Evolutionary conservation across 2,797 vertebrate genomes (phyloP).

Genomic region (Eulemur rubriventer): DNA sequence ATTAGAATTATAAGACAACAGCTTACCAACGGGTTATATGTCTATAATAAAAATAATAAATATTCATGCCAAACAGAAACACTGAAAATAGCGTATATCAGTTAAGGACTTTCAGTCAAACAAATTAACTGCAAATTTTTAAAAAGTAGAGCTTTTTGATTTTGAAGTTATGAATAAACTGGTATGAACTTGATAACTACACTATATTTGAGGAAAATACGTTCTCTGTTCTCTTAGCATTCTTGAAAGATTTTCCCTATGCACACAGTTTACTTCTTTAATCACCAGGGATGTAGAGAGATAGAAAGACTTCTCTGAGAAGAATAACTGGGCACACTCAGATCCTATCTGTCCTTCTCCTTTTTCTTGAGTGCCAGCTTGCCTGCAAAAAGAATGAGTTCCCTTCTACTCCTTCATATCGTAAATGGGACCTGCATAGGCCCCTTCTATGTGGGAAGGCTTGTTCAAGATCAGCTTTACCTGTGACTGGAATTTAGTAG

Average conservation of each 20-base stretch:
- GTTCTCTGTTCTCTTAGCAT: neutral
- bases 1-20: neutral
- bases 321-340: neutral
- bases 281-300: neutral
- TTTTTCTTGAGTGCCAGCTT: neutral
- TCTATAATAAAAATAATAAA: neutral
- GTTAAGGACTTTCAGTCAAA: neutral
- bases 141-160: neutral
- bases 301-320: neutral
- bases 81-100: neutral
- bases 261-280: neutral
- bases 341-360: neutral
- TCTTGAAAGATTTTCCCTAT: neutral
- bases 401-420: neutral
- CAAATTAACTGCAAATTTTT: neutral
- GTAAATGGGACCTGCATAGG: rapidly evolving
- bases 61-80: neutral
- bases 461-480: neutral
- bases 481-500: neutral
- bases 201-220: neutral
- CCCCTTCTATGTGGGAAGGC: neutral
- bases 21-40: neutral
- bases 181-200: neutral
- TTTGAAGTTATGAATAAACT: neutral
- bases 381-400: neutral